Evolutionary conservation across 1,140 invertebrate genomes (phyloP).

Genomic region (Doryteuthis pealeii): DNA sequence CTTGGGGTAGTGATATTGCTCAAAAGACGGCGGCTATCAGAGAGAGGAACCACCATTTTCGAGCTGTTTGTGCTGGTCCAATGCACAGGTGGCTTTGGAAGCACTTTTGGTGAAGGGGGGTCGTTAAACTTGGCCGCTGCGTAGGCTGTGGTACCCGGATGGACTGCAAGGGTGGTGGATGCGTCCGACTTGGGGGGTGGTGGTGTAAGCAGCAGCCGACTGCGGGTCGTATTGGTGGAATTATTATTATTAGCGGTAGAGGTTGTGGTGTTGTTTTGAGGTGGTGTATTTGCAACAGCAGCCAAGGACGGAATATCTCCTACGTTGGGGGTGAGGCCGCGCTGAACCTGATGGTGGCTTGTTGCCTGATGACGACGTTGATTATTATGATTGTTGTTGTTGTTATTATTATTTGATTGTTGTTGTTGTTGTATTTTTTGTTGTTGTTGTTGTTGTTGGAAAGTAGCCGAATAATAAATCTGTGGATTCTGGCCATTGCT

Average conservation of each 20-base stretch:
- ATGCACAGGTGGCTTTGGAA: constrained; percentile 67
- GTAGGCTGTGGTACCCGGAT: constrained; percentile 51
- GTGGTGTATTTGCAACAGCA: constrained; percentile 10
- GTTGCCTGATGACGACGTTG: background rate
- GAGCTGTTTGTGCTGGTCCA: constrained; percentile 58
- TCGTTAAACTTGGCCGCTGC: constrained; percentile 69
- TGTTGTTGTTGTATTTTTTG: too few species aligned
- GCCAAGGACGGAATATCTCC: constrained; percentile 3
- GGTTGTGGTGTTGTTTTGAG: background rate
- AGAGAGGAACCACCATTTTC: constrained; percentile 19
- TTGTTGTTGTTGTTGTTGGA: too few species aligned
- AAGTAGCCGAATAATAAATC: too few species aligned
- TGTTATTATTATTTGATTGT: too few species aligned
- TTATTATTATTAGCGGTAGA: constrained; percentile 12
- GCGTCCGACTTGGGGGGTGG: constrained; percentile 3
- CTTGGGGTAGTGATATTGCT: too few species aligned
- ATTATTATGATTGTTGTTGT: too few species aligned
- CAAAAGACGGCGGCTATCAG: background rate
- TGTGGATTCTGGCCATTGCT: too few species aligned
- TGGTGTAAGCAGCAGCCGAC: constrained; percentile 14
- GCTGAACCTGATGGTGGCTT: constrained; percentile 7
- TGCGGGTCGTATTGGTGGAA: constrained; percentile 15
- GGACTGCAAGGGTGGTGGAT: constrained; percentile 18
- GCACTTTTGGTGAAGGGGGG: constrained; percentile 65
- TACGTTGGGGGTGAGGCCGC: background rate